Percentiles rank a stretch among this genome's conserved stretches.
These are phyloP conservation scores for Chlorodrepanis virens DNA, from an alignment of 2,113 vertebrate genomes.

Conservation along the genomic window DNA sequence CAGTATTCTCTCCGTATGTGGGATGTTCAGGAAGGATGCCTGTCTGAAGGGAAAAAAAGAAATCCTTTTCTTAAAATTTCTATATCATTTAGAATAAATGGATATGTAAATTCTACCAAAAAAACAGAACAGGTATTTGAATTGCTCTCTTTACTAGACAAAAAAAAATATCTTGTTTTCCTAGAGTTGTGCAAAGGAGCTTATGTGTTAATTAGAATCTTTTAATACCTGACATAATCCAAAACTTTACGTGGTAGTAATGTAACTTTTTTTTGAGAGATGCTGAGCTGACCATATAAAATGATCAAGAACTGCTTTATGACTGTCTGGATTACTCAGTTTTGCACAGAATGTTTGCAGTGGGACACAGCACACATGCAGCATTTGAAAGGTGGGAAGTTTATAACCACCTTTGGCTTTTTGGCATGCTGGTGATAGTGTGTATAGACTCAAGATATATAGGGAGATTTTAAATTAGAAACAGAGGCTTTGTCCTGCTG, in stretches of 20 bases:
- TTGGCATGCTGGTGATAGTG: background rate
- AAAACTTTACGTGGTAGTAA: background rate
- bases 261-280: background rate
- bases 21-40: background rate
- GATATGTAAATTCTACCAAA: background rate
- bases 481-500: background rate
- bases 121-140: background rate
- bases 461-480: background rate
- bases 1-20: background rate
- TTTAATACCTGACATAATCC: background rate
- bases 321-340: background rate
- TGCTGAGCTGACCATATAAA: background rate
- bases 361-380: background rate
- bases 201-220: accelerated
- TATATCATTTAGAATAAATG: background rate
- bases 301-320: background rate
- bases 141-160: background rate
- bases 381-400: background rate
- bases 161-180: background rate
- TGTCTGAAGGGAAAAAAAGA: background rate
- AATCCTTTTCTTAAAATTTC: background rate
- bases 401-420: background rate
- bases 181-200: background rate
- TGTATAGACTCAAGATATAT: background rate
- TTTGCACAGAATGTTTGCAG: background rate